These are phyloP conservation scores for Phaethon lepturus DNA, from an alignment of 2,113 vertebrate genomes.

Conservation along the genomic window DNA sequence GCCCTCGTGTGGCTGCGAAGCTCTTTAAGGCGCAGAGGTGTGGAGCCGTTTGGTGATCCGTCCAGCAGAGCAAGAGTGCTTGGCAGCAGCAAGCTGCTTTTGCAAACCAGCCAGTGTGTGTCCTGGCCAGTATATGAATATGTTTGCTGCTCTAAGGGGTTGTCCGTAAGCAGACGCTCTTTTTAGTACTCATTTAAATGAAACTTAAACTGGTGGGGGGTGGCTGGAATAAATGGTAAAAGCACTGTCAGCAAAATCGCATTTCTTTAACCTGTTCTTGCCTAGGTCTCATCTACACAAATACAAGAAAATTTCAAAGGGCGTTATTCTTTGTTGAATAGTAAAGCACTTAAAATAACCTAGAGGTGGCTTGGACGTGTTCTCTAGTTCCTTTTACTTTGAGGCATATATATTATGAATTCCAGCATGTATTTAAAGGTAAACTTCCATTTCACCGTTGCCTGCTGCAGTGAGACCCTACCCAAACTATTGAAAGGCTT, in stretches of 20 bases:
- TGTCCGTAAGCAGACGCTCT: rapidly evolving
- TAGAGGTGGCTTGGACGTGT: no score
- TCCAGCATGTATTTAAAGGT: not conserved
- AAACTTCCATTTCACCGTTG: not conserved
- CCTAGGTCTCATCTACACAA: not conserved
- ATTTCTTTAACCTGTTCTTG: not conserved
- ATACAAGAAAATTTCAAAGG: not conserved
- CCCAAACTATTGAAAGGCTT: not conserved
- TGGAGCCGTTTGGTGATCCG: rapidly evolving
- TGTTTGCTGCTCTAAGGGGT: not conserved
- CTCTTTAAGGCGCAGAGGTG: not conserved
- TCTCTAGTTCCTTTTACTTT: not conserved
- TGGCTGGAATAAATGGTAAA: not conserved
- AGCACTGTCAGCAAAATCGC: not conserved
- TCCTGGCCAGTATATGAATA: rapidly evolving
- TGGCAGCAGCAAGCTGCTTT: not conserved
- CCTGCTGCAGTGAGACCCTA: not conserved
- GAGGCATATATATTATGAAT: not conserved
- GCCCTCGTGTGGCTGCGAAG: constrained; percentile 48
- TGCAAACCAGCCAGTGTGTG: rapidly evolving
- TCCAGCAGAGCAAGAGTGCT: rapidly evolving
- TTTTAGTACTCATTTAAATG: not conserved
- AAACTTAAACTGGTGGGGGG: rapidly evolving
- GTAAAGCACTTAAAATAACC: not conserved
- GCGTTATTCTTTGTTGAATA: rapidly evolving